Base-by-base conservation (phyloP, 1,140 invertebrate genomes). In the Diorhabda elongata region DNA sequence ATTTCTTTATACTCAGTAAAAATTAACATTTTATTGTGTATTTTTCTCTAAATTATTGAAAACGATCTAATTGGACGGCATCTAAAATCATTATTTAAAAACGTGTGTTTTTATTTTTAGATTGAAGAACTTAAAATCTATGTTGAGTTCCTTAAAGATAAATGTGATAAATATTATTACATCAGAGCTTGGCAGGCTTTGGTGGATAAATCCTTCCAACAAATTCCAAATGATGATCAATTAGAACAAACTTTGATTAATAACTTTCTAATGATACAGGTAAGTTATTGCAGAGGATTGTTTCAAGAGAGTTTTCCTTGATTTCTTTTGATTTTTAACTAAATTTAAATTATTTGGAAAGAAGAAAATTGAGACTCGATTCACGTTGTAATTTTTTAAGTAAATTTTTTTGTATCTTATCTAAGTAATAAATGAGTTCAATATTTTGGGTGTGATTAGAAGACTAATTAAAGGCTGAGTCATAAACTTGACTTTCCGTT, bases 101-200 rank as follows among this genome's bases (percentile, higher is more conserved):
- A 52, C 45, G 26, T 26, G 26, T 26, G 26, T 26, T 26, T 26
- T 1, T 26, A 26, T 26, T 26, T 74, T n/a, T 56, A 77, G 76
- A 65, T 72, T 9, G 26, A 58, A 5, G 73, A 74, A 57, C 59
- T 77, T 41, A 73, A 71, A 8, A 68, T 65, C 3, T 75, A 75
- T 65, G 66, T 77, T 8, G 69, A 72, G n/a, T 77, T 72, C 65
- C 58, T 77, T 26, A 75, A 69, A 61, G 68, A 71, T 4, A 59
- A 71, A 42, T 65, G 59, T 47, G 64, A 66, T 42, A 73, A 70
- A n/a, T 60, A 64, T 9, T 71, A 69, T 45, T 76, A 76, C 44
- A 71, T 72, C n/a, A 73, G 75, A 5, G 77, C 73, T 7, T 78
- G 75, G 75, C 75, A 78, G 41, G 64, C 42, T 3, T 62, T 78